Evolutionary conservation across 1,140 invertebrate species (phyloP), one percentile per base, ranked within the genome.

Genomic region (Drosophila tsacasi): DNA sequence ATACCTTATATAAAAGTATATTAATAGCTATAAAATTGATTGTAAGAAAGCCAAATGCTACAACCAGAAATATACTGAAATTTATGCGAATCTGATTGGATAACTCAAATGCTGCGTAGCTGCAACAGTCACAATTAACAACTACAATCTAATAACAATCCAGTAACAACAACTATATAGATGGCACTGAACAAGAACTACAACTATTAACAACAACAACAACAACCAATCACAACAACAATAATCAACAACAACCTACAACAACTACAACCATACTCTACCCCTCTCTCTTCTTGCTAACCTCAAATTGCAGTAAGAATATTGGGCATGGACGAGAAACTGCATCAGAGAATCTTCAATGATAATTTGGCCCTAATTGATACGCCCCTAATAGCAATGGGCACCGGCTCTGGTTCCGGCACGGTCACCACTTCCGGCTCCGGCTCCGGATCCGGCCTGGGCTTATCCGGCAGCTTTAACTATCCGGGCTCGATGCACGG

Each of bases 321-420:
- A 80, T 93, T 93, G 92, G 92, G 92, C 76, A 92, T 93, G 91
- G 92, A 93, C 91, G 92, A 93, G 68, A 93, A 84, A 79, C 89
- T 92, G 80, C 92, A 93, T 91, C 92, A 92, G 78, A 92, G 84
- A 84, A 89, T 93, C 79, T 92, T 92, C 83, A 92, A 93, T 81
- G 92, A 93, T 81, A 93, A 92, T 93, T 86, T 93, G 79, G 83
- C 81, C 79, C 82, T 92, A 55, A 93, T 93, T 81, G 92, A 93
- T 89, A 93, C 92, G 74, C 92, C 92, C 47, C 72, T 93, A 23
- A 93, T 93, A 78, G 91, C 83, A 46, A 81, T 73, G 61, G 84
- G 85, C 37, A 46, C 42, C 52, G 65, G 69, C 15, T 52, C 72
- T 30, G 50, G 72, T 55, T 75, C 72, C 69, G 71, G 72, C 30